Evolutionary conservation across 2,113 vertebrate species (phyloP), one percentile per base, ranked within the genome.

Genomic region (Phycodurus eques): DNA sequence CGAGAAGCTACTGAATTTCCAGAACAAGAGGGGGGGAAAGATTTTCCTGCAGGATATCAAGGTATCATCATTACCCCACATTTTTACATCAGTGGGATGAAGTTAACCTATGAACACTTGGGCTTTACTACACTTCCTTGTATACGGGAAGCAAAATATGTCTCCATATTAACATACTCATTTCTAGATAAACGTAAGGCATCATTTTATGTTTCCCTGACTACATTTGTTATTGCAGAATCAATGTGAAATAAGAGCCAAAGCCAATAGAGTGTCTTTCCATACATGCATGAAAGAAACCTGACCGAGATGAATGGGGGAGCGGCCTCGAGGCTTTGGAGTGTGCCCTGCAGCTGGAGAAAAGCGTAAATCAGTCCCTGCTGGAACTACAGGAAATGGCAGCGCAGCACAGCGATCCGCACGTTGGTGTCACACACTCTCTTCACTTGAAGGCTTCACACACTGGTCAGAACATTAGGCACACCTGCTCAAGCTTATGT

Each of bases 221-320:
- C n/a, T 27, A 59, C 19, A 31, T 47, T 47, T 14, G 7, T 53
- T 53, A 17, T 54, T 54, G 51, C 31, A 33, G 33, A 4, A 61
- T 61, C 31, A 15, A 61, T 6, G 33, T 35, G 59, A 62, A 62
- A 62, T 62, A 39, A 5, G 35, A 35, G 60, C 15, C 8, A 62
- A 62, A 39, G 7, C 35, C 60, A 62, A 62, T 62, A 19, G 27
- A 27, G 2, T 39, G 15, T 42, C 33, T 62, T 15, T 39, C n/a
- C 39, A 6, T 9, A 10, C 83, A n/a, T 77, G 20, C 51, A 8
- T 80, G 75, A 17, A 80, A 94, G 93, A 94, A 94, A 77, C 97
- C 97, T 44, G 97, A 99, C 39, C 91, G 93, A 27, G 97, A 99
- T 17, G 96, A 98, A 86, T 99, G 97, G 97, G 95, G 94, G 78